Evolutionary conservation across 2,888 invertebrate species (phyloP).

Genomic region (Dasypolia templi): DNA sequence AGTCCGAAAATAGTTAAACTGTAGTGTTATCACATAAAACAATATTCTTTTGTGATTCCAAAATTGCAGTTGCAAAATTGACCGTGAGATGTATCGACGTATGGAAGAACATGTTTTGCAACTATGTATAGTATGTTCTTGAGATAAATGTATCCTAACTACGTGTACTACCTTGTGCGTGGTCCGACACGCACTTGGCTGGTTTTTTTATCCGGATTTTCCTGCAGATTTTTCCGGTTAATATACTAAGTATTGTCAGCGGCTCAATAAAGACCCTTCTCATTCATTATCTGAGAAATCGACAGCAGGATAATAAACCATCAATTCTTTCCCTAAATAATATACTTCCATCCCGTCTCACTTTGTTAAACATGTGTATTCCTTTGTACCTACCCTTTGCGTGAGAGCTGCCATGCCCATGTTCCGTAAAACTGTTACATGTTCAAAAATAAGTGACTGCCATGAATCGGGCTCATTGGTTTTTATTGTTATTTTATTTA

Average conservation of each 20-base stretch:
- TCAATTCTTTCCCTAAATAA: constrained; percentile 26
- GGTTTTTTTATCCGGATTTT: too few species aligned
- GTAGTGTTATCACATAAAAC: too few species aligned
- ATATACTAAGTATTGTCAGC: neutral
- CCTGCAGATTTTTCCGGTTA: neutral
- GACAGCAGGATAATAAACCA: constrained; percentile 14
- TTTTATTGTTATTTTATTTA: too few species aligned
- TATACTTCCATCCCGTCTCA: constrained; percentile 19
- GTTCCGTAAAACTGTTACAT: constrained; percentile 39
- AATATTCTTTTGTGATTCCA: too few species aligned
- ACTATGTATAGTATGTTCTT: too few species aligned
- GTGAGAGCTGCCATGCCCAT: constrained; percentile 43
- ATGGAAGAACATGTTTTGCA: too few species aligned
- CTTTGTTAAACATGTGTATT: constrained; percentile 31
- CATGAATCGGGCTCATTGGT: constrained; percentile 30
- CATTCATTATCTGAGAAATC: constrained; percentile 42
- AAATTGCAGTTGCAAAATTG: too few species aligned
- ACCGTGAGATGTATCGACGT: too few species aligned
- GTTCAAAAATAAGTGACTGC: neutral
- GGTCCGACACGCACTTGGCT: too few species aligned
- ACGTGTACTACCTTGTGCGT: too few species aligned
- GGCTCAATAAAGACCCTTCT: constrained; percentile 34
- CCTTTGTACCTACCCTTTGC: constrained; percentile 42
- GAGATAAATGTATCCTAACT: too few species aligned
- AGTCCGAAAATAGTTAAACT: too few species aligned